Evolutionary conservation across 2,797 vertebrate genomes (phyloP).

Genomic region (Nyctalus aviator): DNA sequence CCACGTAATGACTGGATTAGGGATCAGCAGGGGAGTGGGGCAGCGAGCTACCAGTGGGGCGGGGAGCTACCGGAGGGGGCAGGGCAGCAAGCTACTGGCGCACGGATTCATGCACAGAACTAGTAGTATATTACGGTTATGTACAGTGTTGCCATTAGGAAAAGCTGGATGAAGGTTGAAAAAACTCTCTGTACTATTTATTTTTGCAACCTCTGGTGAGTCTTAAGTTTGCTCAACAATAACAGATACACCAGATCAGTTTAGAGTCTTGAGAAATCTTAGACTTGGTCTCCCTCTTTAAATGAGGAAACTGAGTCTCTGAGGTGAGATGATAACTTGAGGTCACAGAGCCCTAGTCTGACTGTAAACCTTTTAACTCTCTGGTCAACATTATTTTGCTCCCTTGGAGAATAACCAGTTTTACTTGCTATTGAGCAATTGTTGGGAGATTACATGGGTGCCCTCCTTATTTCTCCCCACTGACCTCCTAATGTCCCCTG

Average conservation of each 20-base stretch:
- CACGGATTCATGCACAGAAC: too few relatives aligned
- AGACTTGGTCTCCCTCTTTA: background rate
- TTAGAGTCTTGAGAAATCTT: slow-evolving; percentile 28
- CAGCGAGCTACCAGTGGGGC: too few relatives aligned
- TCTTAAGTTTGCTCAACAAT: slow-evolving; percentile 5
- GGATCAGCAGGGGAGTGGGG: too few relatives aligned
- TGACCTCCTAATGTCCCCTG: background rate
- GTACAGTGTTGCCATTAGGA: background rate
- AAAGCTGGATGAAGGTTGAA: background rate
- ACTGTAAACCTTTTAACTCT: slow-evolving; percentile 11
- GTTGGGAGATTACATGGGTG: background rate
- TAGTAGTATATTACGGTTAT: background rate
- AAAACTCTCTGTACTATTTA: background rate
- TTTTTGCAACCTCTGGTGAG: background rate
- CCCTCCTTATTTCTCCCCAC: background rate
- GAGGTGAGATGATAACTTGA: background rate
- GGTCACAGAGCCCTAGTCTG: background rate
- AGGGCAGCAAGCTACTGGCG: too few relatives aligned
- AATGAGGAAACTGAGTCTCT: background rate
- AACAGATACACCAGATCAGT: background rate
- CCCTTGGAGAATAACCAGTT: background rate
- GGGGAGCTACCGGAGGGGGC: too few relatives aligned
- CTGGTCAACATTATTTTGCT: background rate
- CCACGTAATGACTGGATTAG: too few relatives aligned
- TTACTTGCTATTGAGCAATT: background rate